Percentiles rank a stretch among this genome's conserved stretches.
Evolutionary conservation across 2,113 vertebrate species (phyloP).

Genomic region (Notechis scutatus): DNA sequence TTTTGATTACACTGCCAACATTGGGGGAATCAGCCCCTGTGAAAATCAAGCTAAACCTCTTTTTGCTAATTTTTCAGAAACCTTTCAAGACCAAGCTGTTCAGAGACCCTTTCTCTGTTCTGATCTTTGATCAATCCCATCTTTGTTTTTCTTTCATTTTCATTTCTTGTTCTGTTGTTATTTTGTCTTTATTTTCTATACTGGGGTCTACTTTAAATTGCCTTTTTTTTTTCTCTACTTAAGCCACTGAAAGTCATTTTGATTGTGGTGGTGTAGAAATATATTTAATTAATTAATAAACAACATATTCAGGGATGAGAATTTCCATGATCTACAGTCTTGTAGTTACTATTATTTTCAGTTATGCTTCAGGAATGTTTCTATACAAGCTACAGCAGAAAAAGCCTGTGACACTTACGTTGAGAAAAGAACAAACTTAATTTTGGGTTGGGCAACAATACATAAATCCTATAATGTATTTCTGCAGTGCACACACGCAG

Average conservation of each 20-base stretch:
- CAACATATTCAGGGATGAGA: not conserved
- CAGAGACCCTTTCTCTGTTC: not conserved
- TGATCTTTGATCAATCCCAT: not conserved
- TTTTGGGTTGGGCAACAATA: not conserved
- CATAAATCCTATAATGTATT: not conserved
- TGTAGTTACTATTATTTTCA: not conserved
- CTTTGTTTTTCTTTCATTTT: not conserved
- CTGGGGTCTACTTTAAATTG: not conserved
- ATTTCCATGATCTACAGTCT: not conserved
- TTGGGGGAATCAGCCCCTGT: not conserved
- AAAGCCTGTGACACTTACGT: not conserved
- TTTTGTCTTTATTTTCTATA: not conserved
- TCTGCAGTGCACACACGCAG: constrained; percentile 7
- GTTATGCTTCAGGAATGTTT: not conserved
- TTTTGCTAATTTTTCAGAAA: not conserved
- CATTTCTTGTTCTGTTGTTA: not conserved
- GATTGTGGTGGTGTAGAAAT: not conserved
- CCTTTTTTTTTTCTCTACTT: not conserved
- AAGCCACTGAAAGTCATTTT: not conserved
- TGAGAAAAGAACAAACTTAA: not conserved
- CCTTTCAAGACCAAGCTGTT: not conserved
- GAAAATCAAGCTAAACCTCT: not conserved
- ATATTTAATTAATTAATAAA: not conserved
- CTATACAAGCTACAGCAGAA: not conserved
- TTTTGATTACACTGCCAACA: not conserved